Evolutionary conservation across 1,140 invertebrate genomes (phyloP).

Genomic region (Ceratitis capitata): DNA sequence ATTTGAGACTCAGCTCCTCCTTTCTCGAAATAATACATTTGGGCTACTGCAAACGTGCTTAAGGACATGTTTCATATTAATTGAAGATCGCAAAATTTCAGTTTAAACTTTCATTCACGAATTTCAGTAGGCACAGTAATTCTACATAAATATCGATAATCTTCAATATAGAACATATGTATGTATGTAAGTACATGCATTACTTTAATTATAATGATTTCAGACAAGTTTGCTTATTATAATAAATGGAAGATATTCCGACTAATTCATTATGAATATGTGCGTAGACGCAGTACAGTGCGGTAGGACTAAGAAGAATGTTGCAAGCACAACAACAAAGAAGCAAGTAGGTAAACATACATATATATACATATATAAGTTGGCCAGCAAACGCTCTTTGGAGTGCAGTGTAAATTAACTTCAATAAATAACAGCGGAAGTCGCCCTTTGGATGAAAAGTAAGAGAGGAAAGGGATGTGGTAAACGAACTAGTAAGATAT

Average conservation of each 20-base stretch:
- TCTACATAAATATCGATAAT: conserved; percentile 62
- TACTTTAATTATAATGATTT: conserved; percentile 64
- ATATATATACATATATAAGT: background rate
- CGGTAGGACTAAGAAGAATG: background rate
- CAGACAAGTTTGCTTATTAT: conserved; percentile 59
- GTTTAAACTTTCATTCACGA: background rate
- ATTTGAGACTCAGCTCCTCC: no score
- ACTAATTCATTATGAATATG: conserved; percentile 52
- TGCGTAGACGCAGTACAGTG: background rate
- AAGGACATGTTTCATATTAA: no score
- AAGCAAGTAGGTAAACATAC: background rate
- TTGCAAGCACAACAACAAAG: background rate
- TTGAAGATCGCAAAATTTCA: no score
- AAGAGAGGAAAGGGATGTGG: background rate
- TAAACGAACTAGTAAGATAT: background rate
- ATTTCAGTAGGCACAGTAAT: conserved; percentile 37
- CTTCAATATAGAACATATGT: no score
- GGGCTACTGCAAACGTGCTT: no score
- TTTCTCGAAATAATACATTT: no score
- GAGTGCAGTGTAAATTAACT: conserved; percentile 19
- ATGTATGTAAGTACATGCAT: no score
- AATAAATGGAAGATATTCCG: conserved; percentile 56
- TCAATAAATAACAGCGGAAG: background rate
- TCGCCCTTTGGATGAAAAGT: background rate
- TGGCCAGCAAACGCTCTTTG: background rate